These are phyloP conservation scores for Bostrychus sinensis DNA, from an alignment of 2,113 vertebrate genomes.

Conservation along the genomic window DNA sequence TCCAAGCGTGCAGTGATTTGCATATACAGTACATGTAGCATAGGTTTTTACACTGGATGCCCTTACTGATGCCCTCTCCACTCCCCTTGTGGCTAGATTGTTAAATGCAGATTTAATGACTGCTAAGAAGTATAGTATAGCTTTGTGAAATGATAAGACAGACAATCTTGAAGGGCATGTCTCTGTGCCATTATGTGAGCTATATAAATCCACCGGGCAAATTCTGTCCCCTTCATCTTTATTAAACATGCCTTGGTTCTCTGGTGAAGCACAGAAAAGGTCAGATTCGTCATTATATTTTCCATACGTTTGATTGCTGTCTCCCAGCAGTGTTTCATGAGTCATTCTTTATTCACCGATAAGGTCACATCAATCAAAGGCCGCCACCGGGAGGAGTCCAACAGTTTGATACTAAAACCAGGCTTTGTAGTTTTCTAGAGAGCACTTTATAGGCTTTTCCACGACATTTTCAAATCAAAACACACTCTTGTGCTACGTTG, in stretches of 20 bases:
- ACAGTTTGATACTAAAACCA: not conserved
- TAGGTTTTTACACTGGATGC: too few species aligned
- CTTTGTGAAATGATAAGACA: not conserved
- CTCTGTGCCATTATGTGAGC: not conserved
- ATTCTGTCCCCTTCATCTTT: slow-evolving; percentile 8
- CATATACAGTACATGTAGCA: too few species aligned
- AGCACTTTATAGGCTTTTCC: not conserved
- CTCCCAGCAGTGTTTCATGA: slow-evolving; percentile 8
- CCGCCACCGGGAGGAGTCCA: not conserved
- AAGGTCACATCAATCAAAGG: slow-evolving; percentile 7
- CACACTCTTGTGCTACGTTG: too few species aligned
- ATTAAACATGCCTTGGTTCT: slow-evolving; percentile 4
- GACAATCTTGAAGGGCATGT: not conserved
- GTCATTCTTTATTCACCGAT: slow-evolving; percentile 5
- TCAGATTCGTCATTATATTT: slow-evolving; percentile 2
- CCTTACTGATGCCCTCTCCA: too few species aligned
- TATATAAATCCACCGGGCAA: slow-evolving; percentile 7
- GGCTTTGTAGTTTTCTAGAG: not conserved
- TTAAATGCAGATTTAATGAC: not conserved
- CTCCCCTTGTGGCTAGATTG: too few species aligned
- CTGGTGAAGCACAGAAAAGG: not conserved
- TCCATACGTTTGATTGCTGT: slow-evolving; percentile 5
- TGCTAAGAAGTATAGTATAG: not conserved
- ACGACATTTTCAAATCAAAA: too few species aligned
- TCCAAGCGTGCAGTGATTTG: too few species aligned